Conservation (phyloP, 2,113 vertebrate species). For the Elanus axillaris region DNA sequence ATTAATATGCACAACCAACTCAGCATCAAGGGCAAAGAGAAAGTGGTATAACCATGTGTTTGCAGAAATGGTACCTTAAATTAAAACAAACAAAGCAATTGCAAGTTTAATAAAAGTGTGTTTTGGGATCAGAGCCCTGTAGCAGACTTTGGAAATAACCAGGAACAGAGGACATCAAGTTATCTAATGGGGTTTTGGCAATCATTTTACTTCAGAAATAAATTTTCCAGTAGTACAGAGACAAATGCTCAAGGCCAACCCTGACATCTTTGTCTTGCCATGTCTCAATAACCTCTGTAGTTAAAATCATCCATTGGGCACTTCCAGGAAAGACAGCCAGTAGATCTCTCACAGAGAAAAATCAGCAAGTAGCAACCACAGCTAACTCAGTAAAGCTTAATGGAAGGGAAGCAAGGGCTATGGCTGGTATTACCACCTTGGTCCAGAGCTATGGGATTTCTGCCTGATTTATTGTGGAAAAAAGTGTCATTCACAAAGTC, state of each 20-base stretch:
- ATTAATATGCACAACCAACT: constrained; percentile 43
- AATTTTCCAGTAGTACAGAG: not conserved
- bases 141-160: not conserved
- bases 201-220: constrained; percentile 11
- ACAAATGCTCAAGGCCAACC: constrained; percentile 14
- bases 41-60: not conserved
- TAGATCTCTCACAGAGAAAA: not conserved
- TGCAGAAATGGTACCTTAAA: constrained; percentile 30
- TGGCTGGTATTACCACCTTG: not conserved
- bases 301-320: not conserved
- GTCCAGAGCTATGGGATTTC: not conserved
- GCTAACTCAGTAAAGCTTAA: constrained; percentile 14
- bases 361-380: not conserved
- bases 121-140: constrained; percentile 14
- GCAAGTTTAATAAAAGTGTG: constrained; percentile 34
- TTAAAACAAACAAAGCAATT: constrained; percentile 27
- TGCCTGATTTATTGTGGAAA: not conserved
- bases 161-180: constrained; percentile 5
- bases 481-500: not conserved
- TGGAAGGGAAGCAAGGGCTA: constrained; percentile 1
- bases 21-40: constrained; percentile 20
- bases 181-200: constrained; percentile 38
- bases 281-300: not conserved
- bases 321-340: not conserved
- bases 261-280: constrained; percentile 16